phyloP scores from a whole-genome alignment of 2,888 invertebrate genomes.

The Hanleya hanleyi region DNA sequence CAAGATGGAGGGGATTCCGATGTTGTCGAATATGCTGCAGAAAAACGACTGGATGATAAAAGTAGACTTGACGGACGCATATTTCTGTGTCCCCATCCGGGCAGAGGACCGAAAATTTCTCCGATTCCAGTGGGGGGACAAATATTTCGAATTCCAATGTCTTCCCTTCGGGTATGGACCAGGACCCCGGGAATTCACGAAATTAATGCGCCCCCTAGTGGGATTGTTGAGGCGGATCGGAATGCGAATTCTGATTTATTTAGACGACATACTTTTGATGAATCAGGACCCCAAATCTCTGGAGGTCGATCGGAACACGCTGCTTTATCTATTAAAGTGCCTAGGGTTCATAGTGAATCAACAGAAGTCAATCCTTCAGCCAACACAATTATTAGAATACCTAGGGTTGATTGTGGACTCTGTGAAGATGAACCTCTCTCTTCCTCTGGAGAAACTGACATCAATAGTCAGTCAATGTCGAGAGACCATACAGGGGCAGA shows the following conservation, averaged over 20 bases:
- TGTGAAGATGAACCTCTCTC: too few species aligned
- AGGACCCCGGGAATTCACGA: conserved; percentile 24
- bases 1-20: conserved; percentile 16
- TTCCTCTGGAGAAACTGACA: too few species aligned
- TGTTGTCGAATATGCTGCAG: conserved; percentile 8
- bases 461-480: too few species aligned
- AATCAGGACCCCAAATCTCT: not conserved
- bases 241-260: not conserved
- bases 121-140: conserved; percentile 13
- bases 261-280: conserved; percentile 8
- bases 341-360: conserved; percentile 18
- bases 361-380: conserved; percentile 16
- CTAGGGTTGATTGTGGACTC: too few species aligned
- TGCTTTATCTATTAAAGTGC: not conserved
- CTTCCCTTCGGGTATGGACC: conserved; percentile 20
- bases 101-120: conserved; percentile 10
- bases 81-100: conserved; percentile 23
- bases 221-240: conserved; percentile 9
- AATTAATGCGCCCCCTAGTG: conserved; percentile 19
- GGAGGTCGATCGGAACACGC: not conserved
- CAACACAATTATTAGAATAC: too few species aligned
- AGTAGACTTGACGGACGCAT: conserved; percentile 25
- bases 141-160: conserved; percentile 17
- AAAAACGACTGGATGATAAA: conserved; percentile 23
- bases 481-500: too few species aligned